phyloP scores from a whole-genome alignment of 2,888 invertebrate genomes.

The Tachina grossa region DNA sequence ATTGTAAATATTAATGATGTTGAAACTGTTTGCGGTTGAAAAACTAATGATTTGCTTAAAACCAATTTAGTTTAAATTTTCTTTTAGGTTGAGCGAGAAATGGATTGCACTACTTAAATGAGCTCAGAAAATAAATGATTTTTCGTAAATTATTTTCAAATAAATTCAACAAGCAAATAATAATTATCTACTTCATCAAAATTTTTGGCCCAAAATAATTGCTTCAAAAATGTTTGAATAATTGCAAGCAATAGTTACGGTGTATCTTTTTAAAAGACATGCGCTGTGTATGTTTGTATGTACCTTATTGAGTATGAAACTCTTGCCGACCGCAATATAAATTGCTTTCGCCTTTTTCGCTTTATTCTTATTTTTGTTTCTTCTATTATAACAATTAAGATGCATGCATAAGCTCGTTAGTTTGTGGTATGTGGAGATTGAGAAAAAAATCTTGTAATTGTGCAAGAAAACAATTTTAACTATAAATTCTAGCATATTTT shows the following conservation, averaged over 20 bases:
- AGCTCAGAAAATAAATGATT: neutral
- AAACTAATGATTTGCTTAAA: slow-evolving; percentile 49
- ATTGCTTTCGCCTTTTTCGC: slow-evolving; percentile 25
- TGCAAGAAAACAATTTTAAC: neutral
- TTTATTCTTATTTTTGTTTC: slow-evolving; percentile 8
- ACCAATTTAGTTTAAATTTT: slow-evolving; percentile 11
- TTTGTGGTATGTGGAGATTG: neutral
- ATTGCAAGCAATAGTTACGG: slow-evolving; percentile 17
- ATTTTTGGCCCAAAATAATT: slow-evolving; percentile 44
- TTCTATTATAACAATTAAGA: neutral
- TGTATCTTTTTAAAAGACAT: slow-evolving; percentile 25
- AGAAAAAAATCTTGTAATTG: neutral
- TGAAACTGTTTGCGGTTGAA: slow-evolving; percentile 47
- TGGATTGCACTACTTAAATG: neutral
- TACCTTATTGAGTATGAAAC: neutral
- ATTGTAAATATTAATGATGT: slow-evolving; percentile 52
- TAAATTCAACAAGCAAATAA: neutral
- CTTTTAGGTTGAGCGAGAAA: neutral
- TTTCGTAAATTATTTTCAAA: neutral
- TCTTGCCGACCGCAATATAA: slow-evolving; percentile 28
- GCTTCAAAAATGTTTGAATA: slow-evolving; percentile 35
- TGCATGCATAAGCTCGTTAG: slow-evolving; percentile 10
- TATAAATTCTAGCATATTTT: neutral
- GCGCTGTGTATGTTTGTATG: slow-evolving; percentile 13
- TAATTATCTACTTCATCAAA: slow-evolving; percentile 29